Base-by-base conservation (phyloP, 2,888 invertebrate genomes). In the Eupeodes luniger region DNA sequence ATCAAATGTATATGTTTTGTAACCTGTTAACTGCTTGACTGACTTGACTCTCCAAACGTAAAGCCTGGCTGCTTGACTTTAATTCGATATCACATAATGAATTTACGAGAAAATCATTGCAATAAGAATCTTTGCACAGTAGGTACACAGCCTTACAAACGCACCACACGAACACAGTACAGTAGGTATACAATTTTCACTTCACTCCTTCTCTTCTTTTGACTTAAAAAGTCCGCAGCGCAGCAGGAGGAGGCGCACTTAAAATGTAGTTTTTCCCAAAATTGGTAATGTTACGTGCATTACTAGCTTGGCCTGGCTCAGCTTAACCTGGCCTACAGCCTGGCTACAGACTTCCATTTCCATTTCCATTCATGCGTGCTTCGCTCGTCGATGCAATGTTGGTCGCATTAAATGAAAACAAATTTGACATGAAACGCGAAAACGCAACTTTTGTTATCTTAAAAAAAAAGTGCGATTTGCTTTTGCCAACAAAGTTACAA, bases 211-310 rank as follows among this genome's bases (percentile, higher is more conserved):
- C 66, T 53, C 47, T 47, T 57, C 16, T 27, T 19, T 27, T 40
- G 47, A 59, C 64, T 47, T 27, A 49, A 74, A 53, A 49, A 19
- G 3, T 27, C 27, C 27, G 27, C 27, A 57, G 44, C 44, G 62
- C 67, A 70, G 51, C 70, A 70, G 51, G 62, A 66, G 47, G 19
- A 64, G 62, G 61, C 27, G 9, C 70, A 70, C 51, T 76, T 74
- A 53, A 83, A 82, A 87, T 87, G 83, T 83, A 66, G 87, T 83
- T 83, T 27, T 72, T 81, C 36, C 87, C 87, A 84, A 87, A 87
- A 77, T 84, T 87, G 87, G 87, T 87, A 72, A 77, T 76, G 74
- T 72, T 83, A 84, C 87, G 87, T 87, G 80, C 87, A 62, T 84
- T 87, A 84, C 87, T 84, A 72, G 80, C 67, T 72, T n/a, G 34